Evolutionary conservation across 2,113 vertebrate genomes (phyloP).

Genomic region (Halcyon malimbica): DNA sequence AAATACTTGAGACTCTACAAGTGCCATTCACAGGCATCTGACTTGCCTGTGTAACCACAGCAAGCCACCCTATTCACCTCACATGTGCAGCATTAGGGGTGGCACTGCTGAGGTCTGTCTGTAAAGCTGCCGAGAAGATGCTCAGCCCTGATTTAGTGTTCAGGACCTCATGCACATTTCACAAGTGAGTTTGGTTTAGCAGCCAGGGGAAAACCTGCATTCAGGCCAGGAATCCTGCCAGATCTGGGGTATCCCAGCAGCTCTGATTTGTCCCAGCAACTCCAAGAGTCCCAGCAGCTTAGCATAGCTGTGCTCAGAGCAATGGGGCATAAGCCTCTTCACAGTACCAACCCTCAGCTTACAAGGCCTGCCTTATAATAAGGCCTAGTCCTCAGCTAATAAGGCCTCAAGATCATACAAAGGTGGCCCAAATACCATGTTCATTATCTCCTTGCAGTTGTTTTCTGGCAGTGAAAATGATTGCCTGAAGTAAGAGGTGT

Average conservation of each 20-base stretch:
- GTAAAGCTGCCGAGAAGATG: not conserved
- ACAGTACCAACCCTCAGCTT: not conserved
- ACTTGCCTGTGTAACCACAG: not conserved
- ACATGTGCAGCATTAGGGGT: not conserved
- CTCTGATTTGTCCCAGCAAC: not conserved
- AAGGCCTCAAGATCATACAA: not conserved
- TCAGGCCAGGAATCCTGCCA: not conserved
- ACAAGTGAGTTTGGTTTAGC: not conserved
- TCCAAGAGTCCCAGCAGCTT: not conserved
- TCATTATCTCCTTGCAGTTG: not conserved
- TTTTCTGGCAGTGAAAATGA: not conserved
- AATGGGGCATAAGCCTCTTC: not conserved
- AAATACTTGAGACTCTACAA: not conserved
- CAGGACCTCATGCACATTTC: rapidly evolving
- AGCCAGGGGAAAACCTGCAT: not conserved
- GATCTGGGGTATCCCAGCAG: not conserved
- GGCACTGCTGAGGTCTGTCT: not conserved
- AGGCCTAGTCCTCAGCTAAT: not conserved
- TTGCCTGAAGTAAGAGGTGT: not conserved
- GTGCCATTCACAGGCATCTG: not conserved
- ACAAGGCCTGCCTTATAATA: not conserved
- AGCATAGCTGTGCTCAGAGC: not conserved
- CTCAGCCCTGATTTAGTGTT: not conserved
- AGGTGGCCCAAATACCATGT: not conserved
- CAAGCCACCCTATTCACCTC: not conserved